Evolutionary conservation across 2,797 vertebrate species (phyloP).

Genomic region (Mus caroli): DNA sequence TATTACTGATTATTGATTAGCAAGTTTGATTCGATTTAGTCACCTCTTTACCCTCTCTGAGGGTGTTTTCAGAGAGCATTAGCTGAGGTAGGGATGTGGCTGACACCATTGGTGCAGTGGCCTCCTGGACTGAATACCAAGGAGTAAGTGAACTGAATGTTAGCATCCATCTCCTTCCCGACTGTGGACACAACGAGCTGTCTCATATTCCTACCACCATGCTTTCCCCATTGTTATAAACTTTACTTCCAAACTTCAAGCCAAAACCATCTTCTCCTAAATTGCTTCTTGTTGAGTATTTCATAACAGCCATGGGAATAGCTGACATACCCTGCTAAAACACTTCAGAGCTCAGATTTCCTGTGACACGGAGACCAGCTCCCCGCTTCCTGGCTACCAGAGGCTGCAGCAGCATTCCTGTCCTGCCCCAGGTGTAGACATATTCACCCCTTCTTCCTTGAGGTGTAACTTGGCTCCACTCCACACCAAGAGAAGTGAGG

Average conservation of each 20-base stretch:
- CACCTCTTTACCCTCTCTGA: too few species aligned
- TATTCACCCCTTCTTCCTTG: constrained; percentile 63
- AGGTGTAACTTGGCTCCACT: constrained; percentile 77
- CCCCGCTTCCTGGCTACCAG: not conserved
- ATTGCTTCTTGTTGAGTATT: not conserved
- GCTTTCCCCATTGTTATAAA: not conserved
- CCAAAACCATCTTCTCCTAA: not conserved
- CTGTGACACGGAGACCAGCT: fast-evolving
- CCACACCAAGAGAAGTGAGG: constrained; percentile 84
- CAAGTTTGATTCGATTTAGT: not conserved
- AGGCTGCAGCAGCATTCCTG: not conserved
- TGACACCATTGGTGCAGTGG: not conserved
- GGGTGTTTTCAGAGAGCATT: not conserved
- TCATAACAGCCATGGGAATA: not conserved
- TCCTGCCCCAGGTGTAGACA: not conserved
- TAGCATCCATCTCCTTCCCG: not conserved
- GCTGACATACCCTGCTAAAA: not conserved
- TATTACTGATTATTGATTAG: too few species aligned
- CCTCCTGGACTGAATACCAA: not conserved
- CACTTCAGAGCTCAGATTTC: not conserved
- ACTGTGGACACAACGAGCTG: not conserved
- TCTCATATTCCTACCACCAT: fast-evolving
- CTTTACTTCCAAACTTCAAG: not conserved
- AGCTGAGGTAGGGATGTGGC: not conserved
- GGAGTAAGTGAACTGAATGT: not conserved